Percentiles rank a stretch among this genome's conserved stretches.
These are phyloP conservation scores for Junco hyemalis DNA, from an alignment of 2,113 vertebrate genomes.

Conservation along the genomic window DNA sequence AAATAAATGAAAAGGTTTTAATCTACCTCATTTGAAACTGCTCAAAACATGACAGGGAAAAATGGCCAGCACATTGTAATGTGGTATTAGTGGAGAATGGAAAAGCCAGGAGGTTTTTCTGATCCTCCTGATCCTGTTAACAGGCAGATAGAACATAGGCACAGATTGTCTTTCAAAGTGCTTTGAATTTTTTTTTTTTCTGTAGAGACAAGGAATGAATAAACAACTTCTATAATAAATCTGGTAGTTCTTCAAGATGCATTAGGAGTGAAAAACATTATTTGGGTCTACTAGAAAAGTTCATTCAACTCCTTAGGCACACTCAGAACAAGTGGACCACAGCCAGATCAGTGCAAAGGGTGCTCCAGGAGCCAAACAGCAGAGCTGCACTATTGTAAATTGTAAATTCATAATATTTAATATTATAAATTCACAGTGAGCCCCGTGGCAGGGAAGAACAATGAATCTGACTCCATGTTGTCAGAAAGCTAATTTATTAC, in stretches of 20 bases:
- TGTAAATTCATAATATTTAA: too few species aligned
- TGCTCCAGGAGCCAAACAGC: not conserved
- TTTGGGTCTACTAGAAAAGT: not conserved
- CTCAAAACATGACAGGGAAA: not conserved
- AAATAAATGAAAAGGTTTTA: conserved; percentile 7
- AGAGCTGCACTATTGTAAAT: not conserved
- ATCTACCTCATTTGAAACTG: not conserved
- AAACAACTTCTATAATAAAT: not conserved
- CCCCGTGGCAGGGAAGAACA: too few species aligned
- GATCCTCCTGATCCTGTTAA: not conserved
- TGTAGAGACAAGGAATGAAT: not conserved
- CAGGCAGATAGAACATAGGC: not conserved
- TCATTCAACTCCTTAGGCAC: not conserved
- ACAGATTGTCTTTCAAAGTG: not conserved
- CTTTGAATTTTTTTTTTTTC: not conserved
- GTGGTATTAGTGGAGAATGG: not conserved
- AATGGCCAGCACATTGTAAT: not conserved
- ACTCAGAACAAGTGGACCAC: not conserved
- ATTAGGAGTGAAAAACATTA: not conserved
- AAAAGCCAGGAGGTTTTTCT: not conserved
- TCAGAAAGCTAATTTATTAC: too few species aligned
- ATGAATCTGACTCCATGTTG: too few species aligned
- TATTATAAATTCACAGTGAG: too few species aligned
- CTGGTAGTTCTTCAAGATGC: not conserved
- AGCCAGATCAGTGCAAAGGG: not conserved